phyloP scores from a whole-genome alignment of 2,888 invertebrate species.

The Nymphalis polychloros region DNA sequence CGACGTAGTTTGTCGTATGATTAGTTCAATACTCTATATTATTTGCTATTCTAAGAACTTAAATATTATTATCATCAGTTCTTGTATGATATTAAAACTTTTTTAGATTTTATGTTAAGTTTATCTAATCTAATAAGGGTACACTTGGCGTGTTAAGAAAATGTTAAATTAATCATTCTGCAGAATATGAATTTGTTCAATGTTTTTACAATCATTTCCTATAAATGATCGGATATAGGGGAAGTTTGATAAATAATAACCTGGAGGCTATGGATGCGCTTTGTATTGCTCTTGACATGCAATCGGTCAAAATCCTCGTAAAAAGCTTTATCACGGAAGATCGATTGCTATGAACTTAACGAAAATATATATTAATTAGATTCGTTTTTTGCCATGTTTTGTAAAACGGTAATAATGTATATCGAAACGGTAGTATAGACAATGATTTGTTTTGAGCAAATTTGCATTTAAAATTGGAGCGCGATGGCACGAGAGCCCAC shows the following conservation, averaged over 20 bases:
- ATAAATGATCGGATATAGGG: slow-evolving; percentile 44
- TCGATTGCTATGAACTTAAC: neutral
- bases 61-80: neutral
- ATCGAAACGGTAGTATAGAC: slow-evolving; percentile 33
- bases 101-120: neutral
- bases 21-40: neutral
- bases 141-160: slow-evolving; percentile 13
- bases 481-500: slow-evolving; percentile 73
- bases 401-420: neutral
- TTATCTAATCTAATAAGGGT: neutral
- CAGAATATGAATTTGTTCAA: neutral
- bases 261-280: slow-evolving; percentile 51
- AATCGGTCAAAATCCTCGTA: slow-evolving; percentile 59
- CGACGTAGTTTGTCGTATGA: slow-evolving; percentile 5
- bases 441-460: slow-evolving; percentile 52
- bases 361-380: neutral
- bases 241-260: slow-evolving; percentile 50
- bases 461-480: slow-evolving; percentile 73
- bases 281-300: slow-evolving; percentile 64
- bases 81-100: neutral
- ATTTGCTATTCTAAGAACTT: neutral
- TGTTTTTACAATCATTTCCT: slow-evolving; percentile 26
- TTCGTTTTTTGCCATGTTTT: neutral
- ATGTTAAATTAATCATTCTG: neutral
- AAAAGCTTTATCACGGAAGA: slow-evolving; percentile 18